Conservation (phyloP, 2,797 vertebrate species). For the Melanotaenia parkinsoni region DNA sequence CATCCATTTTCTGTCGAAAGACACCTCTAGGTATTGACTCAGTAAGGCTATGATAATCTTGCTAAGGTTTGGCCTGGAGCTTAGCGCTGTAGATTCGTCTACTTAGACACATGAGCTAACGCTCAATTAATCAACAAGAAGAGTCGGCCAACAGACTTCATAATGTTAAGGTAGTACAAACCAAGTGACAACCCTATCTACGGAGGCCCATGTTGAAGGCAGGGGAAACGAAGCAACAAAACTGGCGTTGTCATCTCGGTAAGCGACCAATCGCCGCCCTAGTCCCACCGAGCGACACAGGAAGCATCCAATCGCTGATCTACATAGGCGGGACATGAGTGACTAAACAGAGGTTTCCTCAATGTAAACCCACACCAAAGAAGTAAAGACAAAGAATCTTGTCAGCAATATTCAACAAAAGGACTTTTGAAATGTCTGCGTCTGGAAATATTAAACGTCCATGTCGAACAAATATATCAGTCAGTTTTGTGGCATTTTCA, state of each 20-base stretch:
- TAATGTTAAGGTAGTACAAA: slow-evolving; percentile 42
- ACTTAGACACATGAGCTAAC: neutral
- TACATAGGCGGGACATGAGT: slow-evolving; percentile 66
- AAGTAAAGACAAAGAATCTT: slow-evolving; percentile 81
- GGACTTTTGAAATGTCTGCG: neutral
- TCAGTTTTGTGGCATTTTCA: neutral
- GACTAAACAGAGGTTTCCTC: slow-evolving; percentile 74
- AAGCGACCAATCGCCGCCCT: slow-evolving; percentile 75
- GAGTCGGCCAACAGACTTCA: neutral
- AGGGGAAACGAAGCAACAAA: slow-evolving; percentile 72
- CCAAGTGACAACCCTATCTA: slow-evolving; percentile 55
- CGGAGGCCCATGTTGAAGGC: slow-evolving; percentile 80
- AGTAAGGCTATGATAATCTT: slow-evolving; percentile 32
- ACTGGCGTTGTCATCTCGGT: slow-evolving; percentile 77
- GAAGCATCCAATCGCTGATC: slow-evolving; percentile 63
- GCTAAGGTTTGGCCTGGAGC: slow-evolving; percentile 17
- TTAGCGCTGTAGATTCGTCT: neutral
- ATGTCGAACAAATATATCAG: neutral
- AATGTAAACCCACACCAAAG: slow-evolving; percentile 79
- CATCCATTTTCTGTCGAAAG: slow-evolving; percentile 72
- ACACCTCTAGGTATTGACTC: slow-evolving; percentile 33
- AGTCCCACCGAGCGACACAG: slow-evolving; percentile 58
- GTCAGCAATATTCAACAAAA: slow-evolving; percentile 3
- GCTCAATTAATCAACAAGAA: neutral
- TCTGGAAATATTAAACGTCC: rapidly evolving